Conservation (phyloP, 2,797 vertebrate species). For the Cyclura pinguis region DNA sequence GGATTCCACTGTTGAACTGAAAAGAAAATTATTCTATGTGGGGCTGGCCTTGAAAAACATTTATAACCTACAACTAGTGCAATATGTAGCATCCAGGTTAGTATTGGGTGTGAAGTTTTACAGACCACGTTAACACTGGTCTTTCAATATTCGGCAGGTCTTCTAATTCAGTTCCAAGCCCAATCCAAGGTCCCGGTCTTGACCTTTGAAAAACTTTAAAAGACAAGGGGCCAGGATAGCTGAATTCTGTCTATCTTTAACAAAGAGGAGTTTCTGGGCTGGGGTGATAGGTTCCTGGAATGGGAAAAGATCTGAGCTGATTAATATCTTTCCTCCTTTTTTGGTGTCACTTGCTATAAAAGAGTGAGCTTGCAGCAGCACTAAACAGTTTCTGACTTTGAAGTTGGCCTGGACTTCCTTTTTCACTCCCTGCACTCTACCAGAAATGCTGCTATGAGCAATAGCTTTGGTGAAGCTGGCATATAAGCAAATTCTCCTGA, state of each 20-base stretch:
- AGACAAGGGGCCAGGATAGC: neutral
- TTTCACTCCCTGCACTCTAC: slow-evolving; percentile 17
- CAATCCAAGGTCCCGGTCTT: too few species aligned
- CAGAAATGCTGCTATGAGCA: slow-evolving; percentile 32
- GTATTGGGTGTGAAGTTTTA: too few species aligned
- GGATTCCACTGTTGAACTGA: too few species aligned
- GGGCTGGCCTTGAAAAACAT: too few species aligned
- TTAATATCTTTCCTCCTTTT: slow-evolving; percentile 43
- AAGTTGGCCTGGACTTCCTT: slow-evolving; percentile 45
- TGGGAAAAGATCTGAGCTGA: slow-evolving; percentile 17
- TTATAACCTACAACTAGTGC: too few species aligned
- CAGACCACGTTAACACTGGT: too few species aligned
- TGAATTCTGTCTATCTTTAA: neutral
- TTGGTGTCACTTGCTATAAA: slow-evolving; percentile 21
- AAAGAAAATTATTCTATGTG: too few species aligned
- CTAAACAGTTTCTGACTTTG: neutral
- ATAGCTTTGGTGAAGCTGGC: neutral
- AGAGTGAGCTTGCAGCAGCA: slow-evolving; percentile 46
- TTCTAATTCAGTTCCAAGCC: too few species aligned
- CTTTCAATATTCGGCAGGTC: too few species aligned
- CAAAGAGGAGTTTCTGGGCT: neutral
- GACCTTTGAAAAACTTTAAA: too few species aligned
- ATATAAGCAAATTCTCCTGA: neutral
- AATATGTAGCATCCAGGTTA: too few species aligned
- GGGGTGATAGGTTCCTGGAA: neutral